Evolutionary conservation across 2,797 vertebrate genomes (phyloP), one percentile per base, ranked within the genome.

Genomic region (Eptatretus atami): DNA sequence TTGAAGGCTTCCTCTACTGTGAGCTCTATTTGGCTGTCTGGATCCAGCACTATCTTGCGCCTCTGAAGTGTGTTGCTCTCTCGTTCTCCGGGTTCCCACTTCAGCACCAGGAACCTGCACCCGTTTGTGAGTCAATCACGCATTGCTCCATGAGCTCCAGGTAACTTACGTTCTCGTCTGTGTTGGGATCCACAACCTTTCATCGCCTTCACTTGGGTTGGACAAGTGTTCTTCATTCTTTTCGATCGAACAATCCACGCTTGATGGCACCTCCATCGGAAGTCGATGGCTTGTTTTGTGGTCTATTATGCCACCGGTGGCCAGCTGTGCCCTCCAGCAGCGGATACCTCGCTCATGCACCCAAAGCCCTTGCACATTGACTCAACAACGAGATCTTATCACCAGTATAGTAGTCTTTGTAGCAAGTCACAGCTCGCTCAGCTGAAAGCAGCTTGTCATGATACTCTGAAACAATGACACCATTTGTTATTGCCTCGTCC

Each of bases 161-260:
- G 73, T 98, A 98, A 3, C 90, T 96, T 12, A 98, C 77, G 70
- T 96, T 98, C 74, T 98, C 92, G 67, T 96, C 82, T 0, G 92
- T 99, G 78, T 99, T 99, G 64, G 92, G 92, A 70, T 99, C 92
- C 2, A 99, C 96, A 99, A 63, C 92, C 90, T 73, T 96, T 99
- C 67, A 88, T 99, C 70, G 95, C 88, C 0, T n/a, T 96, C 92
- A 0, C 79, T 83, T 64, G 90, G 86, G 66, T 99, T 90, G 1
- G 77, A 73, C n/a, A 99, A 76, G 69, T 90, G 71, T 82, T 84
- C 1, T 96, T 96, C 88, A 99, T 99, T 99, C 73, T 73, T 99
- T 88, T 95, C 86, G 0, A n/a, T 99, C 88, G 2, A 99, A 99
- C 69, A 96, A 82, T 54, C 82, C 86, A 12, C 90, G 81, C 66